Evolutionary conservation across 2,113 vertebrate genomes (phyloP).

Genomic region (Triplophysa siluroides): DNA sequence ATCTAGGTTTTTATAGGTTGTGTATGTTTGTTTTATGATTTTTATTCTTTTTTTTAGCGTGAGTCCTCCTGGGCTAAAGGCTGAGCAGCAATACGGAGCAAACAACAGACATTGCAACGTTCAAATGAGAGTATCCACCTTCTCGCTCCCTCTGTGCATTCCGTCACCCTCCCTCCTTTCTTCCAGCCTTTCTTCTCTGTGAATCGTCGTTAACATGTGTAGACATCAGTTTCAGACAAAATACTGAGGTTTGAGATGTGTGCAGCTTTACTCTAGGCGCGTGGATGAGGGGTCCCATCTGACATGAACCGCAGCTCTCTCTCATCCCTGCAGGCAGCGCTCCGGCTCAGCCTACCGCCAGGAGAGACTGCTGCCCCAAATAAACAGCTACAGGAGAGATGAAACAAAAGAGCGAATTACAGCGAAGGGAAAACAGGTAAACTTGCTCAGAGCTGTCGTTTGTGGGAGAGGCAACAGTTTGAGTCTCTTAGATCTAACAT

Average conservation of each 20-base stretch:
- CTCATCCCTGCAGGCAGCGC: conserved; percentile 50
- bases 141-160: conserved; percentile 44
- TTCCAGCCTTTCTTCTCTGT: conserved; percentile 42
- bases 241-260: conserved; percentile 54
- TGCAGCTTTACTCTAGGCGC: conserved; percentile 53
- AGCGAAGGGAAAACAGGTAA: conserved; percentile 54
- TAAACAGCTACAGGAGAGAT: conserved; percentile 55
- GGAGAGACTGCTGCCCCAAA: conserved; percentile 50
- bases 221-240: conserved; percentile 60
- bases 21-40: conserved; percentile 67
- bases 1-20: conserved; percentile 48
- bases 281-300: conserved; percentile 54
- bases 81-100: conserved; percentile 46
- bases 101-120: conserved; percentile 63
- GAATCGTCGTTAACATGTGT: conserved; percentile 65
- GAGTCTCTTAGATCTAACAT: conserved; percentile 39
- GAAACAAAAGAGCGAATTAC: conserved; percentile 56
- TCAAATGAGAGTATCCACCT: conserved; percentile 63
- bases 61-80: conserved; percentile 58
- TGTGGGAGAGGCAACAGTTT: conserved; percentile 54
- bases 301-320: conserved; percentile 52
- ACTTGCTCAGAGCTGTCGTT: conserved; percentile 57
- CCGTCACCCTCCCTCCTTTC: conserved; percentile 35
- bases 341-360: conserved; percentile 38
- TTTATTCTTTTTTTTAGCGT: conserved; percentile 59